Evolutionary conservation across 2,113 vertebrate genomes (phyloP).

Genomic region (Alligator mississippiensis): DNA sequence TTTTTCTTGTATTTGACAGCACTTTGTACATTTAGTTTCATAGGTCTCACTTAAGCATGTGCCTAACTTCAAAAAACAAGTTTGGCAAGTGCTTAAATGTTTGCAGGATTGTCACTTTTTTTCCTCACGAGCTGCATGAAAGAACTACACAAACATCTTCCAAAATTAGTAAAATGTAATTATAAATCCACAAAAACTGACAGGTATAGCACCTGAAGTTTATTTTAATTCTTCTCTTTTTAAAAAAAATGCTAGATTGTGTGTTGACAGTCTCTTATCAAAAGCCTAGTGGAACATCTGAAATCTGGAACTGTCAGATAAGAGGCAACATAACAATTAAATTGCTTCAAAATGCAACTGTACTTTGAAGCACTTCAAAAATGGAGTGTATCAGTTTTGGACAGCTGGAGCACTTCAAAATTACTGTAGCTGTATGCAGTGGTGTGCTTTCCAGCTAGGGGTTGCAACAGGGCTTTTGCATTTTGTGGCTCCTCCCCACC

Average conservation of each 20-base stretch:
- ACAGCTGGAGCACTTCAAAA: no score
- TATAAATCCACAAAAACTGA: background rate
- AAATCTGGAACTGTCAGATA: no score
- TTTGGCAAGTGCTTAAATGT: background rate
- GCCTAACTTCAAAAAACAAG: background rate
- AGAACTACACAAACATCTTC: background rate
- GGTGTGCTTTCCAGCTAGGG: no score
- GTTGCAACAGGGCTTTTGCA: no score
- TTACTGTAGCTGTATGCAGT: no score
- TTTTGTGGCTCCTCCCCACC: no score
- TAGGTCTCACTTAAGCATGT: background rate
- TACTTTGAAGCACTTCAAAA: no score
- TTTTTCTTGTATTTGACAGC: background rate
- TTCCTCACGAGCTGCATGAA: background rate
- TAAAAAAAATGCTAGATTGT: background rate
- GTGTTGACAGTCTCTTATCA: conserved; percentile 1
- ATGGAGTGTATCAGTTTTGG: no score
- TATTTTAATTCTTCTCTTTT: background rate
- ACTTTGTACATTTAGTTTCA: background rate
- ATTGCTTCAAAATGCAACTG: no score
- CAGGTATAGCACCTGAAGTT: background rate
- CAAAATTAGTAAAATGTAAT: background rate
- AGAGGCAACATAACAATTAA: no score
- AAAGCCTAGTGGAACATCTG: conserved; percentile 18
- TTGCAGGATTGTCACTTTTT: background rate